These are phyloP conservation scores for Pipistrellus kuhlii DNA, from an alignment of 2,797 vertebrate genomes.

Conservation along the genomic window DNA sequence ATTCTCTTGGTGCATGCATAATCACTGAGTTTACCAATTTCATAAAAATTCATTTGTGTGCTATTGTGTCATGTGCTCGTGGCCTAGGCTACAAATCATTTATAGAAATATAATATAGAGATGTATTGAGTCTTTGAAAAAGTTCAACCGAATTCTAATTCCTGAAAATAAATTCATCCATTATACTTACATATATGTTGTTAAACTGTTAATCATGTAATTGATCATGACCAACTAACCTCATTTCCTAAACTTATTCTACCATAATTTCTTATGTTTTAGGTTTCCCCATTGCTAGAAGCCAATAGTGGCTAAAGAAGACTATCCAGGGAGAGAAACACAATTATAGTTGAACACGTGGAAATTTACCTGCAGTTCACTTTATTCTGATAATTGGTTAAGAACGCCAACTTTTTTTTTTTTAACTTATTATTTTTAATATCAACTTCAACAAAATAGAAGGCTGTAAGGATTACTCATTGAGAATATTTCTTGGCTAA, in stretches of 20 bases:
- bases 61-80: not conserved
- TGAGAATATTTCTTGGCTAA: slow-evolving; percentile 52
- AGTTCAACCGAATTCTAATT: slow-evolving; percentile 8
- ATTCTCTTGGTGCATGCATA: not conserved
- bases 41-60: not conserved
- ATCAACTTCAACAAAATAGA: slow-evolving; percentile 23
- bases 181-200: slow-evolving; percentile 1
- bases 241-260: slow-evolving; percentile 1
- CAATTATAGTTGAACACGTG: not conserved
- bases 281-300: not conserved
- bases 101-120: slow-evolving; percentile 3
- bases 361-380: not conserved
- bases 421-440: not conserved
- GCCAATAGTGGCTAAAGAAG: not conserved
- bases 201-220: slow-evolving; percentile 8
- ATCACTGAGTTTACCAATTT: not conserved
- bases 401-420: not conserved
- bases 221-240: not conserved
- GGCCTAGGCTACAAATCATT: not conserved
- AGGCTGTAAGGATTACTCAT: not conserved
- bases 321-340: not conserved
- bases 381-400: slow-evolving; percentile 57
- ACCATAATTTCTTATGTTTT: slow-evolving; percentile 4
- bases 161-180: not conserved
- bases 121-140: not conserved